Base-by-base conservation (phyloP, 2,888 invertebrate genomes). In the Colletes collaris region DNA sequence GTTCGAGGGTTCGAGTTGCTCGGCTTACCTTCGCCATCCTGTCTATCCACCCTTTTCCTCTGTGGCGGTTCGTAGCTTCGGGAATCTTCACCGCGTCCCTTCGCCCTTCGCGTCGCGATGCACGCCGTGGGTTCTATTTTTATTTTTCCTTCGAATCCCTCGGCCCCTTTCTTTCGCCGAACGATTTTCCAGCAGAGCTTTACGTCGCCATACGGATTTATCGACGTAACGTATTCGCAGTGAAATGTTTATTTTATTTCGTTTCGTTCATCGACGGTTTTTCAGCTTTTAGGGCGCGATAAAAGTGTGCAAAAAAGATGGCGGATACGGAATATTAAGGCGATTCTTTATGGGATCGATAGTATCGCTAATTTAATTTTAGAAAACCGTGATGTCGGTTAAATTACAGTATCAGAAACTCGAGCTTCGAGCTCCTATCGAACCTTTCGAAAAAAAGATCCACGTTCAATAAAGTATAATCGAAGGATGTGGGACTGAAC, bases 1-100 rank as follows among this genome's bases (percentile, higher is more conserved):
- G 80, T 64, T 82, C 82, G 66, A 78, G 78, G 75, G 75, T 82
- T 85, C 84, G 78, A 85, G 83, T 71, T 85, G 83, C 87, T 80
- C 78, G 72, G 71, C 85, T 79, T 79, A 69, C 81, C 69, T 72
- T 68, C 74, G 58, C 71, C 68, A 59, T 59, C 27, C 27, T 27
- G 27, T 59, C 69, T 35, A 49, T 44, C 78, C 46, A 19, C 55
- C 63, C 60, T 52, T 62, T 19, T 52, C 46, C 59, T 55, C 55
- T 27, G 65, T 56, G 52, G 44, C 16, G n/a, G 19, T 65, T 50
- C 16, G 49, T 59, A 49, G 64, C 58, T 65, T 53, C 37, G 37
- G 67, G 69, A 68, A 63, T 78, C 75, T 65, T 66, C 49, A 27
- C 27, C 27, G 27, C 27, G 73, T 55, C 40, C 76, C 27, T 37